These are phyloP conservation scores for Sakesphorus luctuosus DNA, from an alignment of 2,113 vertebrate species.

Conservation along the genomic window DNA sequence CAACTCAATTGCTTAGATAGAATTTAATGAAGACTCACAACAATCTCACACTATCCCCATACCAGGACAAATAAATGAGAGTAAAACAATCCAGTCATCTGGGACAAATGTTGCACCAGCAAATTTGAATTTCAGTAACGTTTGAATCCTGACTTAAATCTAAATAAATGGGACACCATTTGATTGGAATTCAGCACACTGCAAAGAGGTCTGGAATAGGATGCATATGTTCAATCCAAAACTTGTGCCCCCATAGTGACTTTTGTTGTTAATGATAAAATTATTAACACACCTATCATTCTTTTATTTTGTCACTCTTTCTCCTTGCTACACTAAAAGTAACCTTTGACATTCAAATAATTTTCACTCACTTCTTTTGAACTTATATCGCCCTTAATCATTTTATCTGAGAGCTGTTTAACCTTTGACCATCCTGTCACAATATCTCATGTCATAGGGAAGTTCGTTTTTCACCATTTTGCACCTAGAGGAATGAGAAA, in stretches of 20 bases:
- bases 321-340: neutral
- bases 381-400: neutral
- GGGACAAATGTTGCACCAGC: neutral
- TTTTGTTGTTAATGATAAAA: neutral
- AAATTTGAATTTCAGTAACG: neutral
- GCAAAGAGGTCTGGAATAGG: neutral
- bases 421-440: neutral
- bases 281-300: neutral
- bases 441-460: neutral
- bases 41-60: neutral
- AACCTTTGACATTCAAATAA: neutral
- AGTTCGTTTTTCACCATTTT: neutral
- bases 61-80: neutral
- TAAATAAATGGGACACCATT: neutral
- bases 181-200: neutral
- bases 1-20: neutral
- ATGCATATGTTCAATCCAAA: neutral
- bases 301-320: neutral
- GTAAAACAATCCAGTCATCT: neutral
- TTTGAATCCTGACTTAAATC: neutral
- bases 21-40: neutral
- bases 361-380: neutral
- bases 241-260: neutral
- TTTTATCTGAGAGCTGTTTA: neutral
- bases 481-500: neutral